Percentiles rank a stretch among this genome's conserved stretches.
These are phyloP conservation scores for Cherax destructor DNA, from an alignment of 1,140 invertebrate genomes.

Conservation along the genomic window DNA sequence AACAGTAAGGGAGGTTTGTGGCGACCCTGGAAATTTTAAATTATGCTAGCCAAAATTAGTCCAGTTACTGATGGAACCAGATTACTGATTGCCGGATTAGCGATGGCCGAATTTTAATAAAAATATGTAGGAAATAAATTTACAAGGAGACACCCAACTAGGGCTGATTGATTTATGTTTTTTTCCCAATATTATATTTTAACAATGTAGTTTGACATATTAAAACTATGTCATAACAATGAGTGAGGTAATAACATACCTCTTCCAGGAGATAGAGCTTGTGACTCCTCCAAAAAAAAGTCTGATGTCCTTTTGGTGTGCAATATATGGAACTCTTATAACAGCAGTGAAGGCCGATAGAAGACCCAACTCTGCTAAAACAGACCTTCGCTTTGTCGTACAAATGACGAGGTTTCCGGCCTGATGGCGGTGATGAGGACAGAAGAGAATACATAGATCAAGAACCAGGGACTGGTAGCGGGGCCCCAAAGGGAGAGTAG, in stretches of 20 bases:
- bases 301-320: conserved; percentile 88
- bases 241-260: conserved; percentile 57
- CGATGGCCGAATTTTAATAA: too few species aligned
- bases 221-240: too few species aligned
- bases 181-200: too few species aligned
- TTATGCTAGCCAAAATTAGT: too few species aligned
- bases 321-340: conserved; percentile 93
- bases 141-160: too few species aligned
- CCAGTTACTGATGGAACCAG: too few species aligned
- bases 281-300: conserved; percentile 89
- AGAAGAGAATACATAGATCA: conserved; percentile 96
- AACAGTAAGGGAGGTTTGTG: too few species aligned
- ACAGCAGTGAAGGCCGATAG: conserved; percentile 93
- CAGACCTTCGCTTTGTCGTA: conserved; percentile 92
- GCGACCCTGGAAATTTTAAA: too few species aligned
- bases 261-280: conserved; percentile 79
- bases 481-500: conserved; percentile 97
- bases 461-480: conserved; percentile 98
- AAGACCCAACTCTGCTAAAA: conserved; percentile 96
- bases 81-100: too few species aligned
- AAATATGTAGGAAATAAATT: too few species aligned
- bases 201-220: too few species aligned
- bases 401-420: conserved; percentile 94
- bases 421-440: conserved; percentile 91
- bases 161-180: too few species aligned